phyloP scores from a whole-genome alignment of 2,113 vertebrate genomes.

The Cyphomyrus plagiostoma region DNA sequence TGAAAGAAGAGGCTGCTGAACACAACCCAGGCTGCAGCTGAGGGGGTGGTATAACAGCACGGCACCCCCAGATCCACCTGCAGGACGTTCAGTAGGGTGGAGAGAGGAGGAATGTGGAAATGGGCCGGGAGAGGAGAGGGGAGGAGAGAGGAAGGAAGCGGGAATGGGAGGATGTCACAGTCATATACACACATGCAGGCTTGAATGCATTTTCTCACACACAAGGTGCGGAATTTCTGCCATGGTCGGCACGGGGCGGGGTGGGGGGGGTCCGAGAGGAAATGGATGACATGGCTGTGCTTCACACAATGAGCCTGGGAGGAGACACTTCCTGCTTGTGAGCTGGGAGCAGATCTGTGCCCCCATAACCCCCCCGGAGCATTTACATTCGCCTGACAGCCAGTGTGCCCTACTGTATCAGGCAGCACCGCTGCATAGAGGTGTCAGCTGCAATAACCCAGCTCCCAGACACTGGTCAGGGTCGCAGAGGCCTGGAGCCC shows the following conservation, averaged over 20 bases:
- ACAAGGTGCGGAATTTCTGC: not conserved
- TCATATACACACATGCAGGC: not conserved
- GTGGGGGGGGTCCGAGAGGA: constrained; percentile 1
- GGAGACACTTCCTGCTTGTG: constrained; percentile 24
- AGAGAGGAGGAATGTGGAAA: not conserved
- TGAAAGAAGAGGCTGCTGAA: not conserved
- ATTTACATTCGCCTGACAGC: not conserved
- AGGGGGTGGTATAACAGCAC: not conserved
- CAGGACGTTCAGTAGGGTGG: not conserved
- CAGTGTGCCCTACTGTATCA: not conserved
- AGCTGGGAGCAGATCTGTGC: constrained; percentile 1
- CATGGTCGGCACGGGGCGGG: too few relatives aligned
- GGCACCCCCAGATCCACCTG: not conserved
- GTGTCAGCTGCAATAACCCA: not conserved
- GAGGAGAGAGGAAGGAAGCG: not conserved
- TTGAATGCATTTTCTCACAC: not conserved
- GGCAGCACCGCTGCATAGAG: not conserved
- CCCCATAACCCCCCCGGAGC: not conserved
- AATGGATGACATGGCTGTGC: constrained; percentile 5
- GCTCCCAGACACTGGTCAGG: not conserved
- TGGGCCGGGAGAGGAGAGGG: not conserved
- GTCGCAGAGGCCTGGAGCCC: not conserved
- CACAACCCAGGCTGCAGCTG: not conserved
- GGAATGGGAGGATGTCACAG: not conserved
- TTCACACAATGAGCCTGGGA: constrained; percentile 22